Evolutionary conservation across 1,140 invertebrate genomes (phyloP).

Genomic region (Drosophila quadrilineata): DNA sequence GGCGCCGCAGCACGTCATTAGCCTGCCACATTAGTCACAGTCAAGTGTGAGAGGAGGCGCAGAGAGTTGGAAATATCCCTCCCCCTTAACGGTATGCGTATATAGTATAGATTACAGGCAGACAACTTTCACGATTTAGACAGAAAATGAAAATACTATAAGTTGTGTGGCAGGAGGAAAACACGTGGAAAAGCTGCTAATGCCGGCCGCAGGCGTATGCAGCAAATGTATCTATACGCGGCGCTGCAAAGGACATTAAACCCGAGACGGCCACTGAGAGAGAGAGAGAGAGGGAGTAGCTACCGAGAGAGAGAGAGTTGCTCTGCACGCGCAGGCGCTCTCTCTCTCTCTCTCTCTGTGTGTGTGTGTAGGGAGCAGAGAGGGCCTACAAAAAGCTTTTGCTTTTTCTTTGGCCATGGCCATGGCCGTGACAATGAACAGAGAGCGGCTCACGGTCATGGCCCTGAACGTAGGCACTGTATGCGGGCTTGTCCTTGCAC

Average conservation of each 20-base stretch:
- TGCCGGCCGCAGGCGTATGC: constrained; percentile 21
- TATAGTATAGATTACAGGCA: constrained; percentile 36
- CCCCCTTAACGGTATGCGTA: neutral
- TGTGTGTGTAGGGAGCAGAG: constrained; percentile 27
- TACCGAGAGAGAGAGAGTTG: neutral
- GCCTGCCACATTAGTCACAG: constrained; percentile 66
- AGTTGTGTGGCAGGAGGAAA: too few species aligned
- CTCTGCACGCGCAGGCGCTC: constrained; percentile 21
- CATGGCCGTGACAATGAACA: constrained; percentile 67
- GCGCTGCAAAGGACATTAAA: constrained; percentile 79
- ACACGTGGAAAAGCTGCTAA: constrained; percentile 38
- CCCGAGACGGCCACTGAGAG: constrained; percentile 30
- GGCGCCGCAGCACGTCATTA: constrained; percentile 61
- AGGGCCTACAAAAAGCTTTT: constrained; percentile 59
- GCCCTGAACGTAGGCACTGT: constrained; percentile 45
- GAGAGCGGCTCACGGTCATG: constrained; percentile 53
- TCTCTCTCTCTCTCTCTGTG: too few species aligned
- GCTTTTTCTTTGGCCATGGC: constrained; percentile 44
- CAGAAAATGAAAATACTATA: neutral
- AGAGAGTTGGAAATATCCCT: neutral
- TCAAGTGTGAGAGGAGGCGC: neutral
- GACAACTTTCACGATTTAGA: constrained; percentile 65
- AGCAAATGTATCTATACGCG: constrained; percentile 56
- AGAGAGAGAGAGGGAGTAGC: neutral
- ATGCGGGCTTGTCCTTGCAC: constrained; percentile 60